A percentile compares a stretch with the other conserved stretches of the same genome.
These are phyloP conservation scores for Ophion ventricosus DNA, from an alignment of 2,888 invertebrate genomes.

Conservation along the genomic window DNA sequence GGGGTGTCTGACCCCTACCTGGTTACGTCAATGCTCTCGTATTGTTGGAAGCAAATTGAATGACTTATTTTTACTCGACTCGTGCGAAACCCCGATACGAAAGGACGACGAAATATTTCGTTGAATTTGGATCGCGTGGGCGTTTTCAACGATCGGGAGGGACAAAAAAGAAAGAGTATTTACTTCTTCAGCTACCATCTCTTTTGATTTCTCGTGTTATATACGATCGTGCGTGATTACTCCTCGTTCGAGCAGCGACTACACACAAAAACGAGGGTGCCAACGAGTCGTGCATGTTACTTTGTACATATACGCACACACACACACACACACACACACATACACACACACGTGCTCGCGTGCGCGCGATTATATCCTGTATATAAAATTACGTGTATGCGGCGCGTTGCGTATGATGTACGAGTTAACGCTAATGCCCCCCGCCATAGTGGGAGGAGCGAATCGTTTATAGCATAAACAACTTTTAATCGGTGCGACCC, in stretches of 20 bases:
- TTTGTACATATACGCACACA: background rate
- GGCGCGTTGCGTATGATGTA: conserved; percentile 50
- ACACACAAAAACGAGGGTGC: conserved; percentile 50
- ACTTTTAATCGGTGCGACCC: conserved; percentile 79
- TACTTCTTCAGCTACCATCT: background rate
- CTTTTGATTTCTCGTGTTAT: conserved; percentile 15
- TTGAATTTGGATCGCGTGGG: conserved; percentile 2
- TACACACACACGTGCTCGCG: background rate
- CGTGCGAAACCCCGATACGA: background rate
- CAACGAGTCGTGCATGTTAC: conserved; percentile 33
- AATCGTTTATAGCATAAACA: conserved; percentile 80
- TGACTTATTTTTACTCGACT: no score
- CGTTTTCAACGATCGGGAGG: conserved; percentile 2
- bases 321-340: background rate
- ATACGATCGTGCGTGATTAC: conserved; percentile 67
- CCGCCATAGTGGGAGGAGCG: conserved; percentile 75
- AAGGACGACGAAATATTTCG: background rate
- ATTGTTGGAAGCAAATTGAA: no score
- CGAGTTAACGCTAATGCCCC: conserved; percentile 65
- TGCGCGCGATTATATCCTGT: conserved; percentile 26
- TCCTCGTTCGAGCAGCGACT: conserved; percentile 61
- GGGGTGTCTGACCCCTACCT: no score
- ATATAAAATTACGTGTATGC: conserved; percentile 19
- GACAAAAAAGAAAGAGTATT: background rate
- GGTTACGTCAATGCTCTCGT: no score